phyloP scores from a whole-genome alignment of 2,113 vertebrate genomes.

The Myrmophylax atrothorax region DNA sequence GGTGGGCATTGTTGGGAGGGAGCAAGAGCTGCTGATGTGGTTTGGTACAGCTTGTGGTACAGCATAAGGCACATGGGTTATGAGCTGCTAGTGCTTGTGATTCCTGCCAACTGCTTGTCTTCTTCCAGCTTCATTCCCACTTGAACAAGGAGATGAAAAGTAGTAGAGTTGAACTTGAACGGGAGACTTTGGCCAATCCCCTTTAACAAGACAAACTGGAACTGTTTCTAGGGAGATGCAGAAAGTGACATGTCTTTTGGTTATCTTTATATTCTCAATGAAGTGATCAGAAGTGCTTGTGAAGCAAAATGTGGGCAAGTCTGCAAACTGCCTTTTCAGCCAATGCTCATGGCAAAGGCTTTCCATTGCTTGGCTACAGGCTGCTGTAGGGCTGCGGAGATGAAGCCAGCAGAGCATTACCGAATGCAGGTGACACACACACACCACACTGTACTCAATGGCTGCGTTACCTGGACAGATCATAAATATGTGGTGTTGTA shows the following conservation, averaged over 20 bases:
- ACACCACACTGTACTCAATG: rapidly evolving
- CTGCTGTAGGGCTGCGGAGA: not conserved
- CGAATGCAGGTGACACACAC: not conserved
- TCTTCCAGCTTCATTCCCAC: not conserved
- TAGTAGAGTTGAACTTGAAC: not conserved
- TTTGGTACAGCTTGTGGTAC: rapidly evolving
- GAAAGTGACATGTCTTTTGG: not conserved
- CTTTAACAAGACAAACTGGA: not conserved
- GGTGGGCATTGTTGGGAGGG: not conserved
- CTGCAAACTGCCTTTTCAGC: not conserved
- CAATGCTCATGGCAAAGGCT: not conserved
- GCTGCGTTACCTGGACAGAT: not conserved
- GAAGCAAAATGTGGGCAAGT: not conserved
- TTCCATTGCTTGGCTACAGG: not conserved
- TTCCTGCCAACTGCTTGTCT: conserved; percentile 6
- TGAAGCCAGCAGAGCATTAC: not conserved
- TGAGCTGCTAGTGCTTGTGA: not conserved
- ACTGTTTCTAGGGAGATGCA: not conserved
- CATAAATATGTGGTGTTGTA: not conserved
- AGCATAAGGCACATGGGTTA: not conserved
- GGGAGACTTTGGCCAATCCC: not conserved
- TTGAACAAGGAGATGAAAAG: conserved; percentile 24
- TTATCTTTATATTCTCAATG: not conserved
- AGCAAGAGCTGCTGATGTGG: not conserved
- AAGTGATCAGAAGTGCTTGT: not conserved